Percentiles rank a stretch among this genome's conserved stretches.
These are phyloP conservation scores for Riptortus pedestris DNA, from an alignment of 1,140 invertebrate species.

Conservation along the genomic window DNA sequence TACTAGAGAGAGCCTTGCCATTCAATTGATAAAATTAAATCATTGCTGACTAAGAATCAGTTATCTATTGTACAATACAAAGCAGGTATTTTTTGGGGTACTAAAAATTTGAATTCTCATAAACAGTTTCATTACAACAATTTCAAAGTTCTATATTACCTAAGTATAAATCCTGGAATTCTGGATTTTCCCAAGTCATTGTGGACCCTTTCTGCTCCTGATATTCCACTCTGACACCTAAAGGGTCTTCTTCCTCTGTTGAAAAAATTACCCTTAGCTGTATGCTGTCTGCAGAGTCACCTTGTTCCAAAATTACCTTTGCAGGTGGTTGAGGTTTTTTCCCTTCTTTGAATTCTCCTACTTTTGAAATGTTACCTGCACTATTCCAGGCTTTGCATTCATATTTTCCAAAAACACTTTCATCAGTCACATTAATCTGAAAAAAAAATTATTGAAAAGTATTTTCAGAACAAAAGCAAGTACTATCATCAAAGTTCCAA, in stretches of 20 bases:
- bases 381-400: slow-evolving; percentile 8
- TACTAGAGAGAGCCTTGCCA: no score
- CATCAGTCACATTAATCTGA: slow-evolving; percentile 1
- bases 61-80: no score
- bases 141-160: not conserved
- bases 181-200: not conserved
- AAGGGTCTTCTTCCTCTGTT: not conserved
- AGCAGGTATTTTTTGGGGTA: no score
- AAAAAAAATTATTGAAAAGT: no score
- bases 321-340: not conserved
- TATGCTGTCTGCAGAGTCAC: not conserved
- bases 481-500: no score
- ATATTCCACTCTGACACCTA: not conserved
- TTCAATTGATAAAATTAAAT: no score
- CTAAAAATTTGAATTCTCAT: no score
- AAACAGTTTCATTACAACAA: no score
- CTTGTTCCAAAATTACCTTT: not conserved
- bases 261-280: not conserved
- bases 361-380: not conserved
- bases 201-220: not conserved
- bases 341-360: not conserved
- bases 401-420: not conserved
- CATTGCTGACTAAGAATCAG: no score
- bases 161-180: not conserved
- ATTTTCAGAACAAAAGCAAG: no score